A percentile compares a stretch with the other conserved stretches of the same genome.
Evolutionary conservation across 2,888 invertebrate genomes (phyloP).

Genomic region (Cantharis flavilabris): DNA sequence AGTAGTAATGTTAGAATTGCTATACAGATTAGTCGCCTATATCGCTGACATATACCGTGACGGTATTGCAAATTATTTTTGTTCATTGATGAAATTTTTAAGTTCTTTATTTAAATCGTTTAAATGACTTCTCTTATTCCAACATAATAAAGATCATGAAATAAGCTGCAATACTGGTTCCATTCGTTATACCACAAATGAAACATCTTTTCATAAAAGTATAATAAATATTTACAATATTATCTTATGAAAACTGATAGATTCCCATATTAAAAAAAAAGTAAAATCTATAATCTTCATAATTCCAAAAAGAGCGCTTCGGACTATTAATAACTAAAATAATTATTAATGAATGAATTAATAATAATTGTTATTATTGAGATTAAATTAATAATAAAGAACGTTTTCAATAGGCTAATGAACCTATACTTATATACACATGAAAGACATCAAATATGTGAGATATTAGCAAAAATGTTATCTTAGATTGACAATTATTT

Average conservation of each 20-base stretch:
- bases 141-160: background rate
- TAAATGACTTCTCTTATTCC: background rate
- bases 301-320: background rate
- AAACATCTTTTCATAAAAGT: background rate
- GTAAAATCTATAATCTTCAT: background rate
- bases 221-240: background rate
- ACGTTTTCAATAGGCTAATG: background rate
- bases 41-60: background rate
- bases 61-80: background rate
- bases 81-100: background rate
- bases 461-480: background rate
- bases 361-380: background rate
- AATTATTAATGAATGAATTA: background rate
- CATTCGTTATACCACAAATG: too few species aligned
- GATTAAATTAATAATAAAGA: background rate
- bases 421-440: background rate
- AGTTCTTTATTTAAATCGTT: background rate
- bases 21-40: background rate
- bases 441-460: background rate
- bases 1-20: too few species aligned
- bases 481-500: background rate
- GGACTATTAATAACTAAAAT: background rate
- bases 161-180: background rate
- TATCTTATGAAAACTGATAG: background rate
- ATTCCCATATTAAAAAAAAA: background rate